Base-by-base conservation (phyloP, 2,888 invertebrate species). In the Drosophila testacea region DNA sequence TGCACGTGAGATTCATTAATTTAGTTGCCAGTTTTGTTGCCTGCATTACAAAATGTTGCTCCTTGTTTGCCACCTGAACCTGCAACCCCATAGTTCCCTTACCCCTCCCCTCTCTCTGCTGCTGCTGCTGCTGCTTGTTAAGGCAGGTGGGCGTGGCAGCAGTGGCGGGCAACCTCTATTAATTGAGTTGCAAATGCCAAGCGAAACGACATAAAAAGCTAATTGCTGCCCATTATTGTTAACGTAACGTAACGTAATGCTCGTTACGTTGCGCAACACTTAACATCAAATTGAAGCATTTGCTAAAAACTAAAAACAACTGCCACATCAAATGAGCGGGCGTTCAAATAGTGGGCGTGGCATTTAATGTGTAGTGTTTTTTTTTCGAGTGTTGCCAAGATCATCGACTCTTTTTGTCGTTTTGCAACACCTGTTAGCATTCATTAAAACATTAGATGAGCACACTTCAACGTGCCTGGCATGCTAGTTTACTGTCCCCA, bases 181-280 rank as follows among this genome's bases (percentile, higher is more conserved):
- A 84, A 84, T 84, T 84, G 85, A 84, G 88, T 78, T 84, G 88
- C 86, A 78, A 88, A 80, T 85, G 86, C 77, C 63, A 52, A 68
- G 62, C 55, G 74, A 76, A 70, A 68, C 65, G 73, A 63, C 71
- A 80, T 83, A 76, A 83, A 79, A 85, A 79, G 60, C 74, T 84
- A 88, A 88, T 88, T 85, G 81, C 83, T 57, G 69, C 56, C 54
- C 70, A 72, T 70, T 73, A 59, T 66, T 73, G 72, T 81, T 68
- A 68, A 77, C 65, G 73, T 64, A 63, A 67, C 65, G 63, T 47
- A 62, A 67, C 67, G 64, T 66, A 69, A 61, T 42, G 66, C 68
- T 64, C 73, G 50, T 87, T 79, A 79, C 79, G 88, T 77, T 87
- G 22, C 73, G 80, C 83, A 59, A 71, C 77, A 77, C 70, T 69